A percentile compares a stretch with the other conserved stretches of the same genome.
Conservation (phyloP, 2,888 invertebrate genomes). For the Meiosimyza platycephala region DNA sequence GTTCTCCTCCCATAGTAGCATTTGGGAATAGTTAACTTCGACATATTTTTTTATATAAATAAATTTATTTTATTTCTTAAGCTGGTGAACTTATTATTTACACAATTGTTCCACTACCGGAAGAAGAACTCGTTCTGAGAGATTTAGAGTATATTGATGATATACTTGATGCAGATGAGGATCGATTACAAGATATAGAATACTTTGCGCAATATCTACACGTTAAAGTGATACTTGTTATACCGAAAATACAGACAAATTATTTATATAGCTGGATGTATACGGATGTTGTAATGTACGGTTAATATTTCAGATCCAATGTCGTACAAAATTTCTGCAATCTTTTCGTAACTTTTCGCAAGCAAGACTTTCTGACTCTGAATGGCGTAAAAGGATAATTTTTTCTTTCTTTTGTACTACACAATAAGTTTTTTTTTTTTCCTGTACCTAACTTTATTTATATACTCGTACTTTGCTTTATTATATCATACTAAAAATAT, state of each 20-base stretch:
- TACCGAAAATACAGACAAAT: constrained; percentile 22
- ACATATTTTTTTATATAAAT: not conserved
- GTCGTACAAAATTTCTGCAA: too few relatives aligned
- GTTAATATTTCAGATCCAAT: too few relatives aligned
- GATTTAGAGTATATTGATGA: constrained; percentile 18
- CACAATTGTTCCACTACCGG: constrained; percentile 22
- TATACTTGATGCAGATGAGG: constrained; percentile 7
- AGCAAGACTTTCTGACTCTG: too few relatives aligned
- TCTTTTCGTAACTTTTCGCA: too few relatives aligned
- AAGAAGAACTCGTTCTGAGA: constrained; percentile 33
- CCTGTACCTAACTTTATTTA: too few relatives aligned
- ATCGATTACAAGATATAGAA: constrained; percentile 30
- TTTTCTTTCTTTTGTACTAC: too few relatives aligned
- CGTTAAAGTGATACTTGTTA: not conserved
- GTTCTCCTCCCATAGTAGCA: too few relatives aligned
- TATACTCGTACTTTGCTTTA: too few relatives aligned
- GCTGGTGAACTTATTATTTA: constrained; percentile 27
- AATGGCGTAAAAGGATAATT: too few relatives aligned
- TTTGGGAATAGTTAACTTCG: too few relatives aligned
- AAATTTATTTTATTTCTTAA: constrained; percentile 4
- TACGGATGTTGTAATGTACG: constrained; percentile 21
- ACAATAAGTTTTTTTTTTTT: too few relatives aligned
- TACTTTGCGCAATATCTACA: constrained; percentile 30
- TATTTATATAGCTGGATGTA: constrained; percentile 23
- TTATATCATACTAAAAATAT: too few relatives aligned